Percentiles rank a stretch among this genome's conserved stretches.
These are phyloP conservation scores for Meloidogyne chitwoodi DNA, from an alignment of 1,140 invertebrate genomes.

Conservation along the genomic window DNA sequence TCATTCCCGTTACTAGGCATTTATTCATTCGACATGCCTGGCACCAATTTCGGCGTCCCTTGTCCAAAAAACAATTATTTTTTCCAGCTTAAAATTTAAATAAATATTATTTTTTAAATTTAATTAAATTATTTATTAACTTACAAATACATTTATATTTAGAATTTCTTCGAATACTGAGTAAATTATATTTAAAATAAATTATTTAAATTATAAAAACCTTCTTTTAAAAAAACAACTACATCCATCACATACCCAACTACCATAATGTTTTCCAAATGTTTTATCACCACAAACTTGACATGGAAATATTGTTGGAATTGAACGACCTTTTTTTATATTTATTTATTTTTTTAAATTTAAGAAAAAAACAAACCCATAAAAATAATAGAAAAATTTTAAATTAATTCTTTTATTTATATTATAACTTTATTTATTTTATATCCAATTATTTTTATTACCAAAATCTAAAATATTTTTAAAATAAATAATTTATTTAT, in stretches of 20 bases:
- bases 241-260: conserved; percentile 14
- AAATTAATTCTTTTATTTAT: too few relatives aligned
- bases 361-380: too few relatives aligned
- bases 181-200: neutral
- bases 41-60: conserved; percentile 15
- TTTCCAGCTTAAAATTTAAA: neutral
- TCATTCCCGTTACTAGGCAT: conserved; percentile 9
- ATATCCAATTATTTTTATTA: too few relatives aligned
- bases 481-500: too few relatives aligned
- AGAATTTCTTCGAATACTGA: neutral
- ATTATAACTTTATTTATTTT: too few relatives aligned
- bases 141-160: conserved; percentile 11
- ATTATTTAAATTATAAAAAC: neutral
- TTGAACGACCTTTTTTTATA: conserved; percentile 2
- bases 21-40: conserved; percentile 17
- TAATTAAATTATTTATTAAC: neutral
- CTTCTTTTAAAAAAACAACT: conserved; percentile 17
- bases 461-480: too few relatives aligned
- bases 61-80: conserved; percentile 12
- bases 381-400: too few relatives aligned
- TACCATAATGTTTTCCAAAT: conserved; percentile 11
- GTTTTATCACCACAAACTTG: conserved; percentile 18
- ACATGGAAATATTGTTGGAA: neutral
- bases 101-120: neutral
- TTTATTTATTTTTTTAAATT: too few relatives aligned